Evolutionary conservation across 2,888 invertebrate genomes (phyloP).

Genomic region (Agapetus fuscipes): DNA sequence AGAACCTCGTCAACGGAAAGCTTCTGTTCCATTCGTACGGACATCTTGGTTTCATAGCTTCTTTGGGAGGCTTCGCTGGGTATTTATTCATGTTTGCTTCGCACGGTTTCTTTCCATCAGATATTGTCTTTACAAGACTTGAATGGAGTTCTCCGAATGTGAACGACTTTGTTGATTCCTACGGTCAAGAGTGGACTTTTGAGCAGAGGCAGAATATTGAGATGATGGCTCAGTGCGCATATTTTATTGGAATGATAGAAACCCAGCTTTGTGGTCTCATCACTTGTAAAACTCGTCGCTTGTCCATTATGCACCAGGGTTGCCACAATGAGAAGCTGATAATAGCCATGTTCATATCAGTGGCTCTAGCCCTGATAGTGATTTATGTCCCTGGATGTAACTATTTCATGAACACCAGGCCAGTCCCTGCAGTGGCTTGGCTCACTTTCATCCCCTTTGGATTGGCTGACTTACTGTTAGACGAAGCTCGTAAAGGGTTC

Average conservation of each 20-base stretch:
- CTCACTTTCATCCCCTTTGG: background rate
- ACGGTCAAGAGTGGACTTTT: slow-evolving; percentile 67
- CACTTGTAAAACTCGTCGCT: slow-evolving; percentile 67
- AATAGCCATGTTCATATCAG: slow-evolving; percentile 49
- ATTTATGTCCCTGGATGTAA: background rate
- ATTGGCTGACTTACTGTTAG: background rate
- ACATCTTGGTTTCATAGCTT: slow-evolving; percentile 80
- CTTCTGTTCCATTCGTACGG: slow-evolving; percentile 76
- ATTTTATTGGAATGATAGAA: slow-evolving; percentile 68
- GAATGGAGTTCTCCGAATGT: slow-evolving; percentile 61
- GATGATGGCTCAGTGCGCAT: slow-evolving; percentile 67
- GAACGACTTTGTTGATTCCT: slow-evolving; percentile 57
- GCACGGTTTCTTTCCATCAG: slow-evolving; percentile 63
- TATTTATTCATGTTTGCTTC: slow-evolving; percentile 74
- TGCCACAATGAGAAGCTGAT: slow-evolving; percentile 62
- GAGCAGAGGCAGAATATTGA: slow-evolving; percentile 58
- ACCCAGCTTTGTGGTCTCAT: slow-evolving; percentile 71
- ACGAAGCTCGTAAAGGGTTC: background rate
- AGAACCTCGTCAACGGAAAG: slow-evolving; percentile 45
- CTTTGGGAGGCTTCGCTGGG: slow-evolving; percentile 67
- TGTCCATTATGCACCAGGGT: slow-evolving; percentile 64
- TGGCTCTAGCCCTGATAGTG: background rate
- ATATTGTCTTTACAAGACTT: slow-evolving; percentile 56
- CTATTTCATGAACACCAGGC: background rate
- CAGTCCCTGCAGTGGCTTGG: background rate